Conservation (phyloP, 2,888 invertebrate genomes). For the Argyra leucocephala region DNA sequence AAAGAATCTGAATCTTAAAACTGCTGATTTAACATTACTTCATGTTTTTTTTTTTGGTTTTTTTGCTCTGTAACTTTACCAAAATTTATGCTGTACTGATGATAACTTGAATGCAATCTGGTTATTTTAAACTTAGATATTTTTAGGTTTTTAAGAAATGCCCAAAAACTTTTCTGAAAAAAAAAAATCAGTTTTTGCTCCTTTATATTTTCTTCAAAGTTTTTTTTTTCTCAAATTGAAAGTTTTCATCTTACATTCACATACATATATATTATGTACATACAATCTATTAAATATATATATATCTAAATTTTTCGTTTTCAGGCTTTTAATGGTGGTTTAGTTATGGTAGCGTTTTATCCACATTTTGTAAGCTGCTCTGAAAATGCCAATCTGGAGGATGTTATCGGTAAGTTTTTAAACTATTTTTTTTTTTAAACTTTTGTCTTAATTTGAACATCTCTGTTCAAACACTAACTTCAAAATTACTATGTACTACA, state of each 20-base stretch:
- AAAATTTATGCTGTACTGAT: neutral
- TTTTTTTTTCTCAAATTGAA: neutral
- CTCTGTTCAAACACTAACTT: too few species aligned
- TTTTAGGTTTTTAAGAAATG: neutral
- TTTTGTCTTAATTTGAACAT: neutral
- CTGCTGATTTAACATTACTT: neutral
- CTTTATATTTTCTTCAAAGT: neutral
- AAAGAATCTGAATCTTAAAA: too few species aligned
- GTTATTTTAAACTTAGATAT: neutral
- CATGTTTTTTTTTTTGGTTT: neutral
- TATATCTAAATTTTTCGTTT: conserved; percentile 21
- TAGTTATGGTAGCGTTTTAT: conserved; percentile 59
- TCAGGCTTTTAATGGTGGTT: conserved; percentile 52
- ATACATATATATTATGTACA: too few species aligned
- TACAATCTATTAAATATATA: too few species aligned
- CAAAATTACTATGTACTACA: too few species aligned
- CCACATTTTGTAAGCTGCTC: conserved; percentile 52
- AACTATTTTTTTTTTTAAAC: too few species aligned
- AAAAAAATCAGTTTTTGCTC: neutral
- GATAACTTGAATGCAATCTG: neutral
- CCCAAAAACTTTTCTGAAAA: neutral
- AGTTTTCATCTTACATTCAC: too few species aligned
- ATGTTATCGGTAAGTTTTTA: conserved; percentile 50
- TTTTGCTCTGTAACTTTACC: neutral
- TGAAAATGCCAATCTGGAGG: conserved; percentile 49